Evolutionary conservation across 2,113 vertebrate genomes (phyloP), one percentile per base, ranked within the genome.

Genomic region (Lagopus leucura): DNA sequence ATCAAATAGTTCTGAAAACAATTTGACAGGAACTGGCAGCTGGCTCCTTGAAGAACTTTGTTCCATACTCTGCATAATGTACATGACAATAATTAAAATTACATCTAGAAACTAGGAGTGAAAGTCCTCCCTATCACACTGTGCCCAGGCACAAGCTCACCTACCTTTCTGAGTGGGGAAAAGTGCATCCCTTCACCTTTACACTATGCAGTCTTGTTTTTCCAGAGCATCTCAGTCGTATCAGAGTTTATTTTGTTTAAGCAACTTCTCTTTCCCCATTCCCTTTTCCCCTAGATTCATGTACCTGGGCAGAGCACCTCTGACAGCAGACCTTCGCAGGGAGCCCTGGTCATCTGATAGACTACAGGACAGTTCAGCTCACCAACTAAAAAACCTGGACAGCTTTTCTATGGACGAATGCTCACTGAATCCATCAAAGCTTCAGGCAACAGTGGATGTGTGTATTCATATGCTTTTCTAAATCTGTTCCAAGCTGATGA

Each of bases 401-500:
- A 78, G 47, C 73, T 93, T 96, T 94, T 93, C 85, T 86, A 72
- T 1, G 7, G 88, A 78, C 3, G 34, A 94, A 92, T 1, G 11
- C 74, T 88, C 73, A 54, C 52, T 67, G 80, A 94, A 94, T 91
- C 76, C 88, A 88, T 65, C 75, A 95, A 95, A 90, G 88, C 94
- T 94, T 75, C 83, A 93, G 93, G 91, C 91, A 94, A 82, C 57
- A 66, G 73, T 13, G 54, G 86, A 95, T 0, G 2, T 88, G 72
- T 94, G 54, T 76, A 90, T 95, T 96, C 92, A 88, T 84, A 93
- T 66, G 92, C 91, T 95, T 92, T 90, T 78, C 92, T 95, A 94
- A 96, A 97, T 95, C 93, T 95, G 95, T 94, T 97, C 94, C 94
- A 92, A 95, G 90, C 92, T 91, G 94, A 96, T 94, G 95, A 97